A percentile compares a stretch with the other conserved stretches of the same genome.
Evolutionary conservation across 2,888 invertebrate species (phyloP).

Genomic region (Orthosia gothica): DNA sequence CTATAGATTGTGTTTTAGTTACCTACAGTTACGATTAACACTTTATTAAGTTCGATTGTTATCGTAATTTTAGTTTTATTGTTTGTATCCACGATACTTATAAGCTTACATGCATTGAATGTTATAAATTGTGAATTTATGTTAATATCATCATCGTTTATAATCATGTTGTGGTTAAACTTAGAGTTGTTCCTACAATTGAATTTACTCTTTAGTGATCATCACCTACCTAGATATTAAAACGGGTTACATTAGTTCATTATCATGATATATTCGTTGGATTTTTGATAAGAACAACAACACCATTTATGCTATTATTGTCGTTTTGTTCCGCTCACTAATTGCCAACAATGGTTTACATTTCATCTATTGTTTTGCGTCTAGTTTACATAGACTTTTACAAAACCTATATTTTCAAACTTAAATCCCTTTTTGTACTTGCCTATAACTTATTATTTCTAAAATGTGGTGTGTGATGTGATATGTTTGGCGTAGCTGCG

Average conservation of each 20-base stretch:
- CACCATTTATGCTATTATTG: background rate
- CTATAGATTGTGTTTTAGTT: conserved; percentile 55
- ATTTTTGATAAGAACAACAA: background rate
- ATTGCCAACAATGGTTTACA: background rate
- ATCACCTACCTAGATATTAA: background rate
- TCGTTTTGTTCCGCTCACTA: background rate
- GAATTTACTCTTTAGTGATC: background rate
- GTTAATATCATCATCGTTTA: background rate
- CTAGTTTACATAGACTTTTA: background rate
- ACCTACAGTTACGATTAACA: conserved; percentile 48
- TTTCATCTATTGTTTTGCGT: background rate
- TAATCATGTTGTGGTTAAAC: background rate
- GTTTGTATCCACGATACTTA: background rate
- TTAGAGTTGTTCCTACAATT: conserved; percentile 2
- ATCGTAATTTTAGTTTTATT: conserved; percentile 9
- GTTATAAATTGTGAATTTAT: background rate
- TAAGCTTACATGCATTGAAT: background rate
- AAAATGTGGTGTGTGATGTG: background rate
- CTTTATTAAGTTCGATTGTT: conserved; percentile 46
- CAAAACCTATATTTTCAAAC: background rate
- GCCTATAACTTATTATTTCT: too few relatives aligned
- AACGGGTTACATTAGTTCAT: background rate
- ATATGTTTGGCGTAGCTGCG: background rate
- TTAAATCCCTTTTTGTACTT: background rate
- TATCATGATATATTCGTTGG: background rate